Evolutionary conservation across 2,797 vertebrate genomes (phyloP), one percentile per base, ranked within the genome.

Genomic region (Urosaurus nigricauda): DNA sequence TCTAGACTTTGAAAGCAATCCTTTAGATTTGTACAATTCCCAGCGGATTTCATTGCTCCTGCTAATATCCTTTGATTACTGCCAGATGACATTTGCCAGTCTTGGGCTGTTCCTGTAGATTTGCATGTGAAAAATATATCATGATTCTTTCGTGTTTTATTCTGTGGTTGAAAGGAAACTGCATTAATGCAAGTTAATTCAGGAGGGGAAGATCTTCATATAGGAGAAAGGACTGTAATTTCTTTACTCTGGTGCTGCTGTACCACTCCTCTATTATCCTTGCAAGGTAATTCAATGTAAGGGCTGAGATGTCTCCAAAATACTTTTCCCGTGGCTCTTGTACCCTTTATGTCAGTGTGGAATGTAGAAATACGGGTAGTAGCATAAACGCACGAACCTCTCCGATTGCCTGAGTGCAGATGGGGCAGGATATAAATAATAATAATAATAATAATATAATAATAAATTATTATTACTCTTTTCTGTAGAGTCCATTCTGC

Each of bases 41-140:
- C 86, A 77, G 29, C 13, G 60, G 47, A 14, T 56, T 83, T 82
- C 73, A 1, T 81, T 82, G 86, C 78, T 73, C 89, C 60, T 43
- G 56, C 83, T 83, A 75, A 82, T 19, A 40, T 87, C 73, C 88
- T 88, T 58, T 21, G 63, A 74, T 40, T 87, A 85, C 58, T 56
- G n/a, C 86, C 51, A 74, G 0, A 53, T 37, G 81, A 79, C 68
- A 87, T 85, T 81, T 17, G 1, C 68, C 37, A 56, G 73, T 40
- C 79, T 86, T 73, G 82, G 82, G 88, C 89, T 83, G 86, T 14
- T 1, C 0, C 40, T 89, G 90, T 79, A 37, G 89, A 53, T 77
- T 80, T 84, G 78, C 77, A 40, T 5, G 71, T 73, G n/a, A 92
- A 84, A 51, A 84, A 51, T 24, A 35, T 71, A 63, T 71, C 58